Evolutionary conservation across 2,888 invertebrate species (phyloP), one percentile per base, ranked within the genome.

Genomic region (Crocallis elinguaria): DNA sequence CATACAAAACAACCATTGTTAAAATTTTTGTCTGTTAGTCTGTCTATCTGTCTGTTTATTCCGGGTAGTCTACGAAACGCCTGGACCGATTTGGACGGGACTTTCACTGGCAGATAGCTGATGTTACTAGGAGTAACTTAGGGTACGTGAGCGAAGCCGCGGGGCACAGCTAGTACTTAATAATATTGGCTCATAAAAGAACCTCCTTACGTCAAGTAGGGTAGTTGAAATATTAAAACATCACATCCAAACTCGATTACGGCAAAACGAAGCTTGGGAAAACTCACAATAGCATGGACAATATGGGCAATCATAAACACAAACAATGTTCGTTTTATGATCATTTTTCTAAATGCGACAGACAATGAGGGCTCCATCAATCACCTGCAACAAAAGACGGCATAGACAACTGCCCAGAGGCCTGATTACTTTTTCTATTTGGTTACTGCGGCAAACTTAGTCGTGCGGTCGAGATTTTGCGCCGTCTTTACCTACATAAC

Each of bases 301-400:
- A 85, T 85, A 62, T 69, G 68, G 68, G 69, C 77, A 84, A 86
- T 85, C 81, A 79, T 71, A 73, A 73, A 74, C 73, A 73, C 82
- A 82, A 86, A 84, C 82, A 83, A 67, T 73, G 71, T 77, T 81
- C 83, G 85, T 89, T 86, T 85, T 84, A 87, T 87, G 88, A 81
- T 83, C 49, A 49, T 52, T 52, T 52, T 46, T 52, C 71, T 73
- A 82, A 84, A 84, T 73, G 83, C 81, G 83, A 86, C 86, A 77
- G 71, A 82, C 85, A 84, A 83, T 83, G 77, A 77, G 43, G 30
- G 66, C 60, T 59, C 74, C 85, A 89, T 89, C 88, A 86, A 89
- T 89, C 88, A 88, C 74, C 66, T 75, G 66, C 64, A 77, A 84
- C 86, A 86, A 87, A 85, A 86, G 84, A 79, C 79, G 75, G 67